These are phyloP conservation scores for Monopterus albus DNA, from an alignment of 2,113 vertebrate species.

Conservation along the genomic window DNA sequence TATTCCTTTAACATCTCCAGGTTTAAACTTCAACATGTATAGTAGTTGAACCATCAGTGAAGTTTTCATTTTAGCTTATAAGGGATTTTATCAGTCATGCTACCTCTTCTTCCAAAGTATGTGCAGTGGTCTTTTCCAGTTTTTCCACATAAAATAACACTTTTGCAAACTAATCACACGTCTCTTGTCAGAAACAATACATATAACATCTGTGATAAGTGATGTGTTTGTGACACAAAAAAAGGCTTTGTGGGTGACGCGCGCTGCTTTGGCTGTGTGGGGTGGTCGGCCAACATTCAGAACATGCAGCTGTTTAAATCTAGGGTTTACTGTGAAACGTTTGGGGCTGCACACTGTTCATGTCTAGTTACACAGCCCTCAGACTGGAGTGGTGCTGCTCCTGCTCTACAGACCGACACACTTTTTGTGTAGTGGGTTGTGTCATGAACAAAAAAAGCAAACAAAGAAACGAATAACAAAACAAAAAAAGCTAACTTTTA, in stretches of 20 bases:
- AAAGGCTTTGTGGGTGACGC: slow-evolving; percentile 48
- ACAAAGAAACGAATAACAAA: slow-evolving; percentile 21
- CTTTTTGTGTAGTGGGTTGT: slow-evolving; percentile 54
- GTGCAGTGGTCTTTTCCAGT: slow-evolving; percentile 82
- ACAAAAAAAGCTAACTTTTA: slow-evolving; percentile 46
- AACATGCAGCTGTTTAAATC: slow-evolving; percentile 40
- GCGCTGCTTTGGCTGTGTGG: slow-evolving; percentile 28
- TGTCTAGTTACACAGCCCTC: slow-evolving; percentile 55
- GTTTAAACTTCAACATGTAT: slow-evolving; percentile 3
- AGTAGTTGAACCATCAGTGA: slow-evolving; percentile 21
- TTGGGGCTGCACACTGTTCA: slow-evolving; percentile 52
- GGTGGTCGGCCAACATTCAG: slow-evolving; percentile 45
- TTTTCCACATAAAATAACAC: slow-evolving; percentile 52
- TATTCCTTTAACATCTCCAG: slow-evolving; percentile 17
- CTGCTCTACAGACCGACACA: slow-evolving; percentile 36
- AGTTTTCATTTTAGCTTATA: slow-evolving; percentile 67
- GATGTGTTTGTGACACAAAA: slow-evolving; percentile 38
- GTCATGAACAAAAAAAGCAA: slow-evolving; percentile 38
- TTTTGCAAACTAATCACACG: slow-evolving; percentile 41
- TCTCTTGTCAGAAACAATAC: slow-evolving; percentile 44
- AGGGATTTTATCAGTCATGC: slow-evolving; percentile 48
- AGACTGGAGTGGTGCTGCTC: slow-evolving; percentile 52
- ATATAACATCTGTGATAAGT: slow-evolving; percentile 38
- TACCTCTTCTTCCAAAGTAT: slow-evolving; percentile 49
- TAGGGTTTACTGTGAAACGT: slow-evolving; percentile 20